Base-by-base conservation (phyloP, 2,113 vertebrate genomes). In the Geothlypis trichas region DNA sequence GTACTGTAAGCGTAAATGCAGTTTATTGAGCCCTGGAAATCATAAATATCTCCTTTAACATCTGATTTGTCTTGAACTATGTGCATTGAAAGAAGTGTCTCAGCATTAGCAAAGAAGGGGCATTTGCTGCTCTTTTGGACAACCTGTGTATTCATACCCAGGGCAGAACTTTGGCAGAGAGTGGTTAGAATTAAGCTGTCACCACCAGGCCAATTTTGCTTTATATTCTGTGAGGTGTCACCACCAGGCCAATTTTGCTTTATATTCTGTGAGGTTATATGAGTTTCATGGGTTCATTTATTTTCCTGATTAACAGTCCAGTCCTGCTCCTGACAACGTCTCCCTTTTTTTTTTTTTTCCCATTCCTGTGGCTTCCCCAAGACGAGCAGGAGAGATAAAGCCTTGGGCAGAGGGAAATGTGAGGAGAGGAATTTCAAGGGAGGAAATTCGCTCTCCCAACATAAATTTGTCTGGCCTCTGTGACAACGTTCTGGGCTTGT, bases 111-210 rank as follows among this genome's bases (percentile, higher is more conserved):
- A 73, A 84, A 76, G 63, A 84, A 63, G 49, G 16, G 46, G 47
- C 61, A 68, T 69, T 49, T 55, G 57, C 75, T 76, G 2, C n/a
- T 90, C 52, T 41, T 87, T 87, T 76, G 95, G 93, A 95, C 77
- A 94, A 58, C 85, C 51, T 92, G 47, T 63, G 51, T 83, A 83
- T 97, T 96, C 90, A 96, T 93, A 89, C 42, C 47, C 41, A 37
- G 78, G 91, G 58, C 1, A 37, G 78, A 90, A 90, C 55, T 72
- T 92, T 95, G 91, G 83, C 88, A 93, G n/a, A 87, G 58, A 67
- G 61, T 27, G 41, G 33, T 80, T 82, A 85, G 87, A 95, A 95
- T 95, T 96, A 96, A 93, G 84, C 77, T 94, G 87, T 93, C 91
- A 94, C 65, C 51, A 87, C 55, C 30, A 66, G 37, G 55, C 51